phyloP scores from a whole-genome alignment of 2,888 invertebrate species.

The Unio pictorum region DNA sequence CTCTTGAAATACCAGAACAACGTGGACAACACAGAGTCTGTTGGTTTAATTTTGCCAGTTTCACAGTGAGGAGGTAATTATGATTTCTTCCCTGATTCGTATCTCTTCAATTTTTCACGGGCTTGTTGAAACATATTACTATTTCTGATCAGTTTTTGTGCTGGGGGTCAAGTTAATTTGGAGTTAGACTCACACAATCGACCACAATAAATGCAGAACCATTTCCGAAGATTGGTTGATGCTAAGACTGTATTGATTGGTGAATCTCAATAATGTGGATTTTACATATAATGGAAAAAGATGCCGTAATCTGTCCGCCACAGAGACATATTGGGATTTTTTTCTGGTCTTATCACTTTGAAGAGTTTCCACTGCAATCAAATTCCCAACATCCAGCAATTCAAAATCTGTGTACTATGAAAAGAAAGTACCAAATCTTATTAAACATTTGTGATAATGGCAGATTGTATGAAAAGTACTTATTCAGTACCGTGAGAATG shows the following conservation, averaged over 20 bases:
- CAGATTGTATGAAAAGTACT: slow-evolving; percentile 35
- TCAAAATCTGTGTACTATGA: slow-evolving; percentile 37
- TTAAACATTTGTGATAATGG: slow-evolving; percentile 34
- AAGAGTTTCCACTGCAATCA: slow-evolving; percentile 23
- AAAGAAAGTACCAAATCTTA: slow-evolving; percentile 28
- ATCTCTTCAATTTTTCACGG: slow-evolving; percentile 15
- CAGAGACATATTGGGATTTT: slow-evolving; percentile 40
- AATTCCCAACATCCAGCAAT: slow-evolving; percentile 24
- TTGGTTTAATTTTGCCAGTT: too few relatives aligned
- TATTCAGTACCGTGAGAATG: slow-evolving; percentile 28
- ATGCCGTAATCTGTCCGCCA: slow-evolving; percentile 25
- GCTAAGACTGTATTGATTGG: slow-evolving; percentile 41
- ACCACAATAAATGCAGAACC: slow-evolving; percentile 32
- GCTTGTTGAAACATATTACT: slow-evolving; percentile 30
- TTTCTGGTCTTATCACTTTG: slow-evolving; percentile 24
- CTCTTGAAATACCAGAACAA: too few relatives aligned
- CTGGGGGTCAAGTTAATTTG: slow-evolving; percentile 51
- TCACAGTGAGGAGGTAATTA: too few relatives aligned
- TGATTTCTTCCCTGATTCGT: background rate
- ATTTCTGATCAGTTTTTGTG: slow-evolving; percentile 37
- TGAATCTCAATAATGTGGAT: slow-evolving; percentile 45
- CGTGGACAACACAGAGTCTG: too few relatives aligned
- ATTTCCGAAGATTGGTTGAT: slow-evolving; percentile 24
- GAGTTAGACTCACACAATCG: slow-evolving; percentile 44
- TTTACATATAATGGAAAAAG: slow-evolving; percentile 49